Evolutionary conservation across 1,140 invertebrate species (phyloP).

Genomic region (Chelonus insularis): DNA sequence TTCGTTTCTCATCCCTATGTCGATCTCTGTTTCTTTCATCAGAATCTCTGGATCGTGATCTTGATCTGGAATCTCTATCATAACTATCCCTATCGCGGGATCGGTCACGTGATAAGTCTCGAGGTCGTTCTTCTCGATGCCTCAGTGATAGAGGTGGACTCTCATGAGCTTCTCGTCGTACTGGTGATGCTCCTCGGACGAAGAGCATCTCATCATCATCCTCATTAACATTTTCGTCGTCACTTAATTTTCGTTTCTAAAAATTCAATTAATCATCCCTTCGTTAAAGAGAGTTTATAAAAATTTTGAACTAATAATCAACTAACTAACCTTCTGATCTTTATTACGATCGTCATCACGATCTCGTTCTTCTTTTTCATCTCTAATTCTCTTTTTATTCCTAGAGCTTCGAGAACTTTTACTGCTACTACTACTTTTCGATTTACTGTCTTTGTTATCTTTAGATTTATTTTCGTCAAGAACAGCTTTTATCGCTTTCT

Average conservation of each 20-base stretch:
- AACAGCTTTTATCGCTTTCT: constrained; percentile 73
- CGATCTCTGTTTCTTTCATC: constrained; percentile 42
- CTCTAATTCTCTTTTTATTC: constrained; percentile 50
- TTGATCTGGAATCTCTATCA: constrained; percentile 47
- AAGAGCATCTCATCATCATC: constrained; percentile 80
- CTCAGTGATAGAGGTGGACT: constrained; percentile 2
- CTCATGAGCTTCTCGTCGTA: constrained; percentile 48
- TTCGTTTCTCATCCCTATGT: too few species aligned
- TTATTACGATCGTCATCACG: constrained; percentile 46
- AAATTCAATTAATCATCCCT: too few species aligned
- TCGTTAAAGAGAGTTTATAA: too few species aligned
- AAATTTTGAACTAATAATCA: not conserved
- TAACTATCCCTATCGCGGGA: constrained; percentile 50
- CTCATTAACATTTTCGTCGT: constrained; percentile 64
- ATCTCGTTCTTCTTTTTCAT: constrained; percentile 56
- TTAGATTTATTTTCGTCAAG: constrained; percentile 59
- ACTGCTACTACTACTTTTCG: constrained; percentile 55
- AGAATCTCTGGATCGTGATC: constrained; percentile 47
- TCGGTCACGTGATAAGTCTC: constrained; percentile 34
- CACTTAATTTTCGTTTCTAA: constrained; percentile 52
- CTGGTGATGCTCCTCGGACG: constrained; percentile 70
- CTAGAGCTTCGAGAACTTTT: constrained; percentile 35
- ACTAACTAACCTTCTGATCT: constrained; percentile 45
- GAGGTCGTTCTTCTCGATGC: constrained; percentile 32
- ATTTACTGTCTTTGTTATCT: constrained; percentile 60